phyloP scores from a whole-genome alignment of 1,140 invertebrate species.

The Drosophila quadrilineata region DNA sequence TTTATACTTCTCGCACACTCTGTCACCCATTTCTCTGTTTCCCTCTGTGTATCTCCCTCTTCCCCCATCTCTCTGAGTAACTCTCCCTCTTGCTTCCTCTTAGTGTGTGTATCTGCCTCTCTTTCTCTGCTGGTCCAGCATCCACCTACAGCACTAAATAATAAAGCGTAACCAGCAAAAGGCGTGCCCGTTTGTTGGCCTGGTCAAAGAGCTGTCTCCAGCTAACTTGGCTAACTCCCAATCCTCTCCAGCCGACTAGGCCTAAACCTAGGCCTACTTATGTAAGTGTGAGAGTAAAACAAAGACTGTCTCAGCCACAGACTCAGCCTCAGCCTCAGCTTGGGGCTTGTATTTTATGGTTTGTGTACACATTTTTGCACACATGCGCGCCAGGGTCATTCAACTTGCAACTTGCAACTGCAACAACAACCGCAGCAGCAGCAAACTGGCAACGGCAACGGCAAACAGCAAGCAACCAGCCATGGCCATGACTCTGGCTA shows the following conservation, averaged over 20 bases:
- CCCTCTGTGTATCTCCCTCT: background rate
- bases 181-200: constrained; percentile 52
- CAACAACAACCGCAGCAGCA: constrained; percentile 15
- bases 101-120: background rate
- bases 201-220: constrained; percentile 12
- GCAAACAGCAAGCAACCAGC: constrained; percentile 19
- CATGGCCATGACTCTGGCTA: constrained; percentile 45
- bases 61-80: background rate
- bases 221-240: background rate
- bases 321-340: too few species aligned
- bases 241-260: too few species aligned
- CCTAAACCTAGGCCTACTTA: constrained; percentile 61
- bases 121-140: too few species aligned
- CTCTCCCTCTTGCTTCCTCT: background rate
- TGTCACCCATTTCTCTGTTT: too few species aligned
- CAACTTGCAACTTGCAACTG: constrained; percentile 48
- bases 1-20: too few species aligned
- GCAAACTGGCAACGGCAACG: constrained; percentile 2
- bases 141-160: constrained; percentile 75
- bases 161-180: constrained; percentile 78
- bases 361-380: constrained; percentile 80
- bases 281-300: too few species aligned
- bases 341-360: constrained; percentile 77
- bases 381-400: constrained; percentile 75
- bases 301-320: too few species aligned